Evolutionary conservation across 1,140 invertebrate species (phyloP).

Genomic region (Eurosta solidaginis): DNA sequence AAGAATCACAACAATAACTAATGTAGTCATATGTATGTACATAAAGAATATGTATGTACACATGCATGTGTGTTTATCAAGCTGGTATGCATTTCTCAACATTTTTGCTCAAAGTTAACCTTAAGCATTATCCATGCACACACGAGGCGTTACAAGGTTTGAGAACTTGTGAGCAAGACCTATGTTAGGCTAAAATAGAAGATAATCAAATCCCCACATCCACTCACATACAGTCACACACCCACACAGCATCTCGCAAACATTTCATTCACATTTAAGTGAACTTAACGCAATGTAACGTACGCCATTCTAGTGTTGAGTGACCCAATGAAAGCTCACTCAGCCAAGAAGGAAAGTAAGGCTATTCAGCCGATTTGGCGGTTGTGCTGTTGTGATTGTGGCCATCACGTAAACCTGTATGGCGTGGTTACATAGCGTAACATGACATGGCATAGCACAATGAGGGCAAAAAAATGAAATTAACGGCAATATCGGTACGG

Average conservation of each 20-base stretch:
- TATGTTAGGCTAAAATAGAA: not conserved
- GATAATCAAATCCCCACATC: too few species aligned
- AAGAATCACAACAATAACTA: not conserved
- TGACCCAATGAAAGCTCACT: not conserved
- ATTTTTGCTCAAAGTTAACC: not conserved
- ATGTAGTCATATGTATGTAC: too few species aligned
- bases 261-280: not conserved
- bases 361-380: not conserved
- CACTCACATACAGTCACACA: too few species aligned
- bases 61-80: too few species aligned
- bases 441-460: not conserved
- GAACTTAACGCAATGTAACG: not conserved
- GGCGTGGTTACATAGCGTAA: not conserved
- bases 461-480: not conserved
- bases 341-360: too few species aligned
- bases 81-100: not conserved
- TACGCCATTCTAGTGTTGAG: not conserved
- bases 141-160: not conserved
- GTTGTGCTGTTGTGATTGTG: constrained; percentile 10
- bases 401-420: not conserved
- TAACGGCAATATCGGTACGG: not conserved
- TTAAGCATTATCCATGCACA: not conserved
- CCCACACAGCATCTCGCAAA: not conserved
- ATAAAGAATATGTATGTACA: too few species aligned
- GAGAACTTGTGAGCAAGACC: not conserved